Conservation (phyloP, 2,797 vertebrate genomes). For the Hippocampus kuda region DNA sequence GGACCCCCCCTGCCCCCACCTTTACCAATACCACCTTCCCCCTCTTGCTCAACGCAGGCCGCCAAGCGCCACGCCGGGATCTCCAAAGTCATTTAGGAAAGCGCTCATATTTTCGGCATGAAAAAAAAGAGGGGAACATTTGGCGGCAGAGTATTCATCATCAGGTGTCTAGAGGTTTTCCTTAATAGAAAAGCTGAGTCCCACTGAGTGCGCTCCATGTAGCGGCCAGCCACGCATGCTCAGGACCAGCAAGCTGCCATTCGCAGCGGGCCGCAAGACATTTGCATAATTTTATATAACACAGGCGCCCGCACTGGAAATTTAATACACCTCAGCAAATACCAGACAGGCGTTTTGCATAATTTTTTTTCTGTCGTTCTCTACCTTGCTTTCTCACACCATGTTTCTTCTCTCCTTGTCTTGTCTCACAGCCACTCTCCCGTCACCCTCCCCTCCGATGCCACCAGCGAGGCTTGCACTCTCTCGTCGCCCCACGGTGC, state of each 20-base stretch:
- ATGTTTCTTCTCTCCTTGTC: constrained; percentile 53
- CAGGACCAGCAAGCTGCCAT: constrained; percentile 96
- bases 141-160: constrained; percentile 99
- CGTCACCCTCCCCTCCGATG: constrained; percentile 29
- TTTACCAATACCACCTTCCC: constrained; percentile 22
- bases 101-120: constrained; percentile 92
- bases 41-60: constrained; percentile 79
- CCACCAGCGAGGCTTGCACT: constrained; percentile 21
- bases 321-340: constrained; percentile 98
- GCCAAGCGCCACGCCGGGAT: constrained; percentile 85
- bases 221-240: constrained; percentile 96
- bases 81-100: constrained; percentile 98
- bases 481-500: constrained; percentile 86
- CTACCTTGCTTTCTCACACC: constrained; percentile 39
- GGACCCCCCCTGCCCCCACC: constrained; percentile 59
- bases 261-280: constrained; percentile 94
- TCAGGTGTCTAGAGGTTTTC: constrained; percentile 99
- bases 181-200: constrained; percentile 99
- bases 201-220: constrained; percentile 92
- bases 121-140: constrained; percentile 94
- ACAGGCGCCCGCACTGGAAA: constrained; percentile 92
- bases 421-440: constrained; percentile 39
- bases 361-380: constrained; percentile 67
- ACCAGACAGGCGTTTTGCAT: constrained; percentile 97
- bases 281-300: constrained; percentile 99